phyloP scores from a whole-genome alignment of 1,140 invertebrate genomes.

The Anastrepha obliqua region DNA sequence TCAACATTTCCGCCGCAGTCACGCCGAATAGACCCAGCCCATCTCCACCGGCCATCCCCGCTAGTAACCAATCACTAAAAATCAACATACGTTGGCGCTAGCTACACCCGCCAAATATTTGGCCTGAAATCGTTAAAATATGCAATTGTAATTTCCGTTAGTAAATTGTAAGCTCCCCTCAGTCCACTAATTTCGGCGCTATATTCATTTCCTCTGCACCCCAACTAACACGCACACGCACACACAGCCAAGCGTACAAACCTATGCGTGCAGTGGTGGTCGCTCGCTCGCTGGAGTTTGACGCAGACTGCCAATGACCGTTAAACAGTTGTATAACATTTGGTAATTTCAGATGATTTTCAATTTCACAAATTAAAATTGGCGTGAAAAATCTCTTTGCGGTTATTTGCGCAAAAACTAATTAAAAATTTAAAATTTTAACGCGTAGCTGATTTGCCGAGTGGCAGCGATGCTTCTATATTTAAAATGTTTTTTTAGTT shows the following conservation, averaged over 20 bases:
- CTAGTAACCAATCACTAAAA: too few relatives aligned
- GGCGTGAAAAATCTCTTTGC: constrained; percentile 47
- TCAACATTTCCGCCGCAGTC: constrained; percentile 23
- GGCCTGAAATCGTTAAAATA: constrained; percentile 67
- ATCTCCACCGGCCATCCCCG: too few relatives aligned
- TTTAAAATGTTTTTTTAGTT: too few relatives aligned
- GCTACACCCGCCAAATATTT: constrained; percentile 34
- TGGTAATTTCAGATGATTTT: constrained; percentile 44
- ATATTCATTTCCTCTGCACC: constrained; percentile 30
- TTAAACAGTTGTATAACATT: constrained; percentile 20
- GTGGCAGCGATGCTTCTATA: background rate
- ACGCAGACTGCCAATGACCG: constrained; percentile 36
- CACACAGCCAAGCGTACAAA: background rate
- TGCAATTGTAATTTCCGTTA: constrained; percentile 72
- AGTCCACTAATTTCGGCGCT: constrained; percentile 9
- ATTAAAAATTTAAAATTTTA: constrained; percentile 31
- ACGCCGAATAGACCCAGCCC: background rate
- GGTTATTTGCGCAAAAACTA: constrained; percentile 43
- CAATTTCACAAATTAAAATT: constrained; percentile 52
- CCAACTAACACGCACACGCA: background rate
- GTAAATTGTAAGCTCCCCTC: constrained; percentile 41
- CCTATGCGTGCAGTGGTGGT: background rate
- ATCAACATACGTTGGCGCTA: background rate
- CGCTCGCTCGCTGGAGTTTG: background rate
- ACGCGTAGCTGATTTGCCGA: background rate